Percentiles rank a stretch among this genome's conserved stretches.
phyloP scores from a whole-genome alignment of 2,888 invertebrate genomes.

The Lysandra coridon region DNA sequence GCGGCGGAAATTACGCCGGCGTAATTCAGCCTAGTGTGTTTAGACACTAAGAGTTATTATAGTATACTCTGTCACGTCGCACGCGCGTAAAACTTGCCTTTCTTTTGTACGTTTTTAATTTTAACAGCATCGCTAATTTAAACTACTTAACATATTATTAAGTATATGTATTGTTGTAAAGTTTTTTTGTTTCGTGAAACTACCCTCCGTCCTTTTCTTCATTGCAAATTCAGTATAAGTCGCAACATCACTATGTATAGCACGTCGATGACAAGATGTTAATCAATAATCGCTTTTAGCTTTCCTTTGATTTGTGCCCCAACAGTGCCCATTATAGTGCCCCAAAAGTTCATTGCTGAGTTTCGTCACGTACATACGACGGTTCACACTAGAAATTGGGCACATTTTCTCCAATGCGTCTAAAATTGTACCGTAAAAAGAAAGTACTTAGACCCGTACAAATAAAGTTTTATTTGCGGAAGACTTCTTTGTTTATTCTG shows the following conservation, averaged over 20 bases:
- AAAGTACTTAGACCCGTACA: slow-evolving; percentile 23
- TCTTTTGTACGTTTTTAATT: too few species aligned
- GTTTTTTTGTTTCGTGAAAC: too few species aligned
- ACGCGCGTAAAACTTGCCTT: too few species aligned
- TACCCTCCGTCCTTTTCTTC: too few species aligned
- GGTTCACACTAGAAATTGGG: slow-evolving; percentile 33
- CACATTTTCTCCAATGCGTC: slow-evolving; percentile 32
- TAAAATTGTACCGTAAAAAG: slow-evolving; percentile 34
- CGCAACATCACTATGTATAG: not conserved
- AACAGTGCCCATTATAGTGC: not conserved
- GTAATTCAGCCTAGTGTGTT: too few species aligned
- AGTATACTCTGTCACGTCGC: too few species aligned
- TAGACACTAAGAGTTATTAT: too few species aligned
- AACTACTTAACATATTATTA: too few species aligned
- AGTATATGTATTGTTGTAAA: too few species aligned
- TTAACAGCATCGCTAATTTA: too few species aligned
- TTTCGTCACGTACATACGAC: slow-evolving; percentile 35
- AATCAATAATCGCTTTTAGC: slow-evolving; percentile 10
- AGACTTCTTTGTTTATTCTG: slow-evolving; percentile 33
- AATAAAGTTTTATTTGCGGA: slow-evolving; percentile 44
- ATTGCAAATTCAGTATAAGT: not conserved
- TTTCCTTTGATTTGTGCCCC: slow-evolving; percentile 18
- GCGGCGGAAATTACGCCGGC: too few species aligned
- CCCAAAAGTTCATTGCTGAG: not conserved
- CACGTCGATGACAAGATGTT: not conserved